Conservation (phyloP, 2,797 vertebrate genomes). For the Acanthornis magna region DNA sequence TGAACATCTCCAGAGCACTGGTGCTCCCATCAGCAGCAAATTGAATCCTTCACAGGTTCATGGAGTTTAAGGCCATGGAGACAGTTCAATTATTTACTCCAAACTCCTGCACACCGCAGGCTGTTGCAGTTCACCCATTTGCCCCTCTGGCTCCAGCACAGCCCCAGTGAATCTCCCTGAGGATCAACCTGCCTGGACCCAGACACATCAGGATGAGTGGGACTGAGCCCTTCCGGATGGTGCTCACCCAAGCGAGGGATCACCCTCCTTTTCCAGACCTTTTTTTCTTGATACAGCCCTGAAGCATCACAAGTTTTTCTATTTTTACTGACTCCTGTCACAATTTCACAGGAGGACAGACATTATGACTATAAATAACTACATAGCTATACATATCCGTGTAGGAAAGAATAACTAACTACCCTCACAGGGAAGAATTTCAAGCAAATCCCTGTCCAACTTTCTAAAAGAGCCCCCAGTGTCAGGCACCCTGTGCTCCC, state of each 20-base stretch:
- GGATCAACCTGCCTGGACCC: background rate
- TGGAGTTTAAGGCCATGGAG: background rate
- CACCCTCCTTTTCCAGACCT: background rate
- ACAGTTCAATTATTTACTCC: background rate
- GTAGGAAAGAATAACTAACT: background rate
- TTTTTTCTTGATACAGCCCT: background rate
- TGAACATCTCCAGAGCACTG: background rate
- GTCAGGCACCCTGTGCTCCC: background rate
- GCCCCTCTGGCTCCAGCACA: fast-evolving
- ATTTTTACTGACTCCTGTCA: background rate
- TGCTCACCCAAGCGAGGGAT: background rate
- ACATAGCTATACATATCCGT: background rate
- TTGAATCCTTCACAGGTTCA: background rate
- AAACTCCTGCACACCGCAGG: background rate
- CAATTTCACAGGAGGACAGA: background rate
- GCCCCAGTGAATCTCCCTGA: background rate
- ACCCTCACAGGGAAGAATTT: background rate
- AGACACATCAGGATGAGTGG: fast-evolving
- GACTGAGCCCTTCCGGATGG: background rate
- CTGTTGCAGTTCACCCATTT: background rate
- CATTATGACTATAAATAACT: background rate
- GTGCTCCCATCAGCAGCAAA: background rate
- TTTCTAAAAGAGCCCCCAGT: background rate
- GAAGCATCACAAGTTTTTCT: background rate
- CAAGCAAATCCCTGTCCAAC: background rate